Base-by-base conservation (phyloP, 2,113 vertebrate species). In the Toxotes jaculatrix region DNA sequence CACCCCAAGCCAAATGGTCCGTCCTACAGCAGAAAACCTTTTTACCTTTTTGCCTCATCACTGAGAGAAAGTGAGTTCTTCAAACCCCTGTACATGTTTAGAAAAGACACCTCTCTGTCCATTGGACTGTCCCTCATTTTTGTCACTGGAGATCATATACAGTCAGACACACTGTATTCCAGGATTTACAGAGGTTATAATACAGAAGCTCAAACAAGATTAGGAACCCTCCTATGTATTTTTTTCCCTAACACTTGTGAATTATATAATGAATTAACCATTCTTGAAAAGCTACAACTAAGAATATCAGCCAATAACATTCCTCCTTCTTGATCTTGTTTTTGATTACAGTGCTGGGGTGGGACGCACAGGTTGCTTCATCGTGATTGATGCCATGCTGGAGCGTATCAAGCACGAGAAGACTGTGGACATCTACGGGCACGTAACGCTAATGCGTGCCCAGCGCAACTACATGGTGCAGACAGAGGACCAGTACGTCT, bases 391-490 rank as follows among this genome's bases (percentile, higher is more conserved):
- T 92, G 98, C 98, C 93, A 99, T 99, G 98, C 90, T 99, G 93
- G 98, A 99, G 93, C 96, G 98, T 88, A 99, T 99, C 96, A 98
- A 98, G 90, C 97, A 99, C 90, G 98, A 99, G 96, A 99, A 99
- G 94, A 99, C 98, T 83, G 98, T 97, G 94, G 98, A 99, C 95
- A 98, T 99, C 96, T 99, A 99, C 87, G 98, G 98, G 85, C 98
- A 99, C 64, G 98, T 99, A 90, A 99, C 98, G 88, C 96, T 99
- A 93, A 99, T 99, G 98, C 97, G 98, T 88, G 96, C 98, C 60
- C 98, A 99, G 95, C 96, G 98, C 89, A 99, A 99, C 96, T 99
- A 99, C 95, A 99, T 99, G 98, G 98, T 99, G 94, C 98, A 99
- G 91, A 99, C 98, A 38, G 98, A 99, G 94, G 98, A 99, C 95